phyloP scores from a whole-genome alignment of 2,113 vertebrate genomes.

The Nothobranchius furzeri region DNA sequence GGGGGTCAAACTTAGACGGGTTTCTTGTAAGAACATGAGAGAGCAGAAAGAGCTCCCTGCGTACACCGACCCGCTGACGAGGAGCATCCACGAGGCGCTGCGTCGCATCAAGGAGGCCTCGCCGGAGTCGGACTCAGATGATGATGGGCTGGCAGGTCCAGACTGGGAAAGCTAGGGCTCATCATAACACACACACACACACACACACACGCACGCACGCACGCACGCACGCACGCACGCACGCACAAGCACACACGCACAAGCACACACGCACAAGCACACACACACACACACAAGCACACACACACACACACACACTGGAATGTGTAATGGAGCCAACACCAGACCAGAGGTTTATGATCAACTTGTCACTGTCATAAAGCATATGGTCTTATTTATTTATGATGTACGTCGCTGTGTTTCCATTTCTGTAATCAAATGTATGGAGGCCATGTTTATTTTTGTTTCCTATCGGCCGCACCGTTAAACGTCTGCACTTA shows the following conservation, averaged over 20 bases:
- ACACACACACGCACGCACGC: background rate
- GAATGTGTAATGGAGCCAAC: no score
- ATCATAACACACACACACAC: slow-evolving; percentile 8
- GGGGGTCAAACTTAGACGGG: slow-evolving; percentile 93
- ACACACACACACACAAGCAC: slow-evolving; percentile 15
- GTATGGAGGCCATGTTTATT: slow-evolving; percentile 41
- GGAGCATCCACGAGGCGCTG: slow-evolving; percentile 96
- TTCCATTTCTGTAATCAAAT: slow-evolving; percentile 37
- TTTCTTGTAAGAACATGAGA: slow-evolving; percentile 85
- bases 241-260: no score
- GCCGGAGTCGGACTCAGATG: slow-evolving; percentile 95
- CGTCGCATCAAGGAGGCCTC: slow-evolving; percentile 97
- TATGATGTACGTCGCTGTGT: slow-evolving; percentile 16
- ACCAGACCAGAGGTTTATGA: background rate
- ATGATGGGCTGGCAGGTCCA: slow-evolving; percentile 85
- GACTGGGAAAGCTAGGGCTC: slow-evolving; percentile 94
- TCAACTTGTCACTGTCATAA: slow-evolving; percentile 15
- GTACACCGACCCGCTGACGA: slow-evolving; percentile 88
- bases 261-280: no score
- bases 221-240: no score
- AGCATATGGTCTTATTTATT: background rate
- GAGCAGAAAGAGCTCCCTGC: slow-evolving; percentile 82
- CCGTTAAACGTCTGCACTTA: slow-evolving; percentile 30
- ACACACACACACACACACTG: background rate
- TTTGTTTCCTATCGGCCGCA: slow-evolving; percentile 29